phyloP scores from a whole-genome alignment of 2,888 invertebrate species.

The Artemia sinica region DNA sequence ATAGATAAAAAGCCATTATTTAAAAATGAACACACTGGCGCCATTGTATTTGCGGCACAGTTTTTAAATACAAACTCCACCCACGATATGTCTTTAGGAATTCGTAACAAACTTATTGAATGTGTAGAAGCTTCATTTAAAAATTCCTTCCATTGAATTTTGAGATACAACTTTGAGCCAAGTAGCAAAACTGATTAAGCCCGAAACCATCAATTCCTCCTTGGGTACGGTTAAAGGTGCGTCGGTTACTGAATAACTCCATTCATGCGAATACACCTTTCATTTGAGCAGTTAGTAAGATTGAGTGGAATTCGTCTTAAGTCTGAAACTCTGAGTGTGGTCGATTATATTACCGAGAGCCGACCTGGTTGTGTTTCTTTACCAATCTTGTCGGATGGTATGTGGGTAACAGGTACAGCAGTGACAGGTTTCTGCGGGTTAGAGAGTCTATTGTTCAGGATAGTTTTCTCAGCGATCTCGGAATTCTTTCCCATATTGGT shows the following conservation, averaged over 20 bases:
- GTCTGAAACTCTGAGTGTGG: slow-evolving; percentile 2
- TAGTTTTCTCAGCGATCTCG: slow-evolving; percentile 11
- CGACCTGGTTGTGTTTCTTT: not conserved
- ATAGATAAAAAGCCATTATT: no score
- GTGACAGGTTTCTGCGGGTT: slow-evolving; percentile 14
- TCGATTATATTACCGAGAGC: not conserved
- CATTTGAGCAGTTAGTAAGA: slow-evolving; percentile 9
- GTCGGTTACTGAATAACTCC: slow-evolving; percentile 11
- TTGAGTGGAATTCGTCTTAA: slow-evolving; percentile 12
- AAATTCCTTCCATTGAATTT: no score
- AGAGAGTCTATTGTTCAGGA: not conserved
- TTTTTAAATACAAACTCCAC: no score
- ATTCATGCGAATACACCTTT: slow-evolving; percentile 11
- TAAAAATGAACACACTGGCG: no score
- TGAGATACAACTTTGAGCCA: no score
- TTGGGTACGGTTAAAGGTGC: slow-evolving; percentile 2
- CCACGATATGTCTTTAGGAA: no score
- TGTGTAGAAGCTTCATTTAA: no score
- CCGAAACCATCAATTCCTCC: no score
- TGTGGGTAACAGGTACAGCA: slow-evolving; percentile 14
- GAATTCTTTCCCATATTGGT: slow-evolving; percentile 7
- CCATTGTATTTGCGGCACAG: no score
- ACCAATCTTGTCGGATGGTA: slow-evolving; percentile 8
- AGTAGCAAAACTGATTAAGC: no score
- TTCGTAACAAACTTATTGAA: no score